Evolutionary conservation across 2,797 vertebrate genomes (phyloP), one percentile per base, ranked within the genome.

Genomic region (Atherinosoma microstoma): DNA sequence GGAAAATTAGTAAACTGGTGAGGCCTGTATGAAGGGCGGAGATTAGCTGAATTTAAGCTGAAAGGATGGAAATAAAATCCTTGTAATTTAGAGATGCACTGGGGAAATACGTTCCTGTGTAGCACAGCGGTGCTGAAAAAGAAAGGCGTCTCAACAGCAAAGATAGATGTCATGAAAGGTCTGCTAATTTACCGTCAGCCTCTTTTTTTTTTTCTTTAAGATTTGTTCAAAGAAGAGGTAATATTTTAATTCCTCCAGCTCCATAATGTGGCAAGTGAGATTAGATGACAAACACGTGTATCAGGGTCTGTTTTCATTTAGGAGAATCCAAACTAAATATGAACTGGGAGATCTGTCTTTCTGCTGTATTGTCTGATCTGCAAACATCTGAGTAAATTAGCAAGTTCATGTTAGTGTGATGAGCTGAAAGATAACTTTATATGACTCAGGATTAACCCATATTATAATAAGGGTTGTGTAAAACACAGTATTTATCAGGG

Each of bases 31-130:
- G 40, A 71, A 64, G 18, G 29, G 20, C 63, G 58, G 58, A 32
- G 40, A 16, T 65, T 67, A 54, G 24, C 76, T 47, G 34, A 24
- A 51, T 40, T 72, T 47, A 77, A 69, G 65, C 53, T 67, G 27
- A 42, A 76, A 64, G 60, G 32, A 70, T 40, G 75, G 38, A 79
- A 42, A 69, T 54, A 61, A 38, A 61, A 71, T 70, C 18, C 45
- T 6, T 64, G 29, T 20, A 40, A 27, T 15, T 73, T 77, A 71
- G 80, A 77, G 67, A 76, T 77, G 77, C 82, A 79, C 62, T 4
- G 49, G 73, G 72, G 56, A 62, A 71, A 78, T 15, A 58, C 47
- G 18, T 29, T 20, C 11, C 34, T 35, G 2, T 60, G 60, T 59
- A 15, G 18, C n/a, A 49, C 15, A 60, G 30, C 16, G 12, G 20